These are phyloP conservation scores for Pinctada fucata DNA, from an alignment of 2,888 invertebrate genomes.

Conservation along the genomic window DNA sequence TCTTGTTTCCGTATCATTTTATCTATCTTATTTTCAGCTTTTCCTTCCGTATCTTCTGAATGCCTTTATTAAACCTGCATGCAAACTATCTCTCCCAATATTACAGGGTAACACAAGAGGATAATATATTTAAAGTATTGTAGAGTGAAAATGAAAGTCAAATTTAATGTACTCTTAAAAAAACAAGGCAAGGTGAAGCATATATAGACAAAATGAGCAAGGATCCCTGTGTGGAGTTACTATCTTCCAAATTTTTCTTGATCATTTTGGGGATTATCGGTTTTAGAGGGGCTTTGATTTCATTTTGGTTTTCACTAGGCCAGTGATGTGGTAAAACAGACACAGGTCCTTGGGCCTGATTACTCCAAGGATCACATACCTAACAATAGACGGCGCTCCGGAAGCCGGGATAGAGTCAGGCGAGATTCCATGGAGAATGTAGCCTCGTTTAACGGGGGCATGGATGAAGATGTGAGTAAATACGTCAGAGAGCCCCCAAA, in stretches of 20 bases:
- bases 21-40: no score
- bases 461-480: conserved; percentile 85
- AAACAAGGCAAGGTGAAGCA: conserved; percentile 27
- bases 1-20: no score
- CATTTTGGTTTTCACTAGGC: conserved; percentile 81
- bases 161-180: no score
- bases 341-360: conserved; percentile 85
- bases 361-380: conserved; percentile 66
- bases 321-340: conserved; percentile 94
- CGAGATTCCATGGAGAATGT: conserved; percentile 82
- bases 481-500: conserved; percentile 62
- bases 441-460: conserved; percentile 80
- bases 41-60: no score
- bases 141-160: no score
- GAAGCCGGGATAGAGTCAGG: conserved; percentile 80
- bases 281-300: conserved; percentile 25
- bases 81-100: no score
- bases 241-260: not conserved
- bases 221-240: not conserved
- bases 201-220: not conserved
- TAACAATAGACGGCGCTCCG: conserved; percentile 76
- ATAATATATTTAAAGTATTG: no score
- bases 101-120: no score
- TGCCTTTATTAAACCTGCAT: no score
- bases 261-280: not conserved